Evolutionary conservation across 1,140 invertebrate species (phyloP), one percentile per base, ranked within the genome.

Genomic region (Sycobia sp.): DNA sequence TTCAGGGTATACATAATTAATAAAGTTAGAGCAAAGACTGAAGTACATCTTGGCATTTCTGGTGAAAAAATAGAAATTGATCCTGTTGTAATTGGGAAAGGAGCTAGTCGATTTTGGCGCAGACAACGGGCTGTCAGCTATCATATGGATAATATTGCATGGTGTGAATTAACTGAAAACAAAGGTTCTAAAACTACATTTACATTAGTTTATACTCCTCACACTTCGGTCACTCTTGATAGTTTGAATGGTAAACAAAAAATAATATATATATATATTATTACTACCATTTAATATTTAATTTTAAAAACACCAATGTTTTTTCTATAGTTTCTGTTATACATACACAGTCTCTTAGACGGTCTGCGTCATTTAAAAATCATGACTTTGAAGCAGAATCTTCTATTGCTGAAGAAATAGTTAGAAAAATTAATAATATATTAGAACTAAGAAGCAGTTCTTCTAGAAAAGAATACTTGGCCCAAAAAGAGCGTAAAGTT

Each of bases 51-150:
- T 39, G 92, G 92, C 54, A 89, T 97, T 59, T 95, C 93, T 29
- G 89, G 92, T 16, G 93, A 96, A 69, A 93, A 93, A 75, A 89
- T 97, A 57, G 94, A 97, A 82, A 93, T 97, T 50, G 91, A 94
- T 78, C 92, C 93, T 2, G 85, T 93, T 14, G 70, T 87, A 88
- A 71, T 84, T 82, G 71, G 85, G 84, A 81, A 88, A 86, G 77
- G 83, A 74, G 86, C 89, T 46, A 88, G 89, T 71, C 84, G 89
- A 68, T 87, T 92, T 74, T 91, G 88, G 86, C 87, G 84, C 70
- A 84, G 83, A 69, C 87, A 85, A 74, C 85, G 86, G 64, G 86
- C 92, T 34, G 87, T 91, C 38, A 88, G 89, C 64, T 90, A 93
- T 79, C 88, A 90, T 68, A 93, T 95, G 71, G 93, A 96, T 68